phyloP scores from a whole-genome alignment of 1,140 invertebrate species.

The Drosophila asahinai region DNA sequence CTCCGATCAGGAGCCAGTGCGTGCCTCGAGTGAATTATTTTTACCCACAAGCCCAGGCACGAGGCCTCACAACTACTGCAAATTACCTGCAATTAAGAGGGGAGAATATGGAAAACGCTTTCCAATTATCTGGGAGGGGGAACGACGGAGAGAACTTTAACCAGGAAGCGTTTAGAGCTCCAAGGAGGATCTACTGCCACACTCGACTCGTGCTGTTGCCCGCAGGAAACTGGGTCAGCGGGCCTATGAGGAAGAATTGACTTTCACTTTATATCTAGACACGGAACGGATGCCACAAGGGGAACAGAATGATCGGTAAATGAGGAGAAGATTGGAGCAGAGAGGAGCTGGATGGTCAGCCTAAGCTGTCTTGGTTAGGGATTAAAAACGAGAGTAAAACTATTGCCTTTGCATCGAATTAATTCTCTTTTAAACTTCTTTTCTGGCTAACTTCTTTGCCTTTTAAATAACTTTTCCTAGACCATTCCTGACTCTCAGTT shows the following conservation, averaged over 20 bases:
- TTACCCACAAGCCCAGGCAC: not conserved
- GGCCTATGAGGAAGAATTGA: constrained; percentile 64
- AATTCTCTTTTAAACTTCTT: not conserved
- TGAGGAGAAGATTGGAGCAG: not conserved
- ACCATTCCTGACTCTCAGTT: constrained; percentile 22
- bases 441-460: not conserved
- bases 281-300: constrained; percentile 49
- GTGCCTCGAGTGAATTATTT: constrained; percentile 31
- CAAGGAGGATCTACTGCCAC: constrained; percentile 26
- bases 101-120: constrained; percentile 36
- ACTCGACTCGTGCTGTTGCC: not conserved
- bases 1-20: constrained; percentile 27
- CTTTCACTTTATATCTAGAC: constrained; percentile 55
- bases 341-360: not conserved
- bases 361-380: not conserved
- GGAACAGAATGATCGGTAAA: constrained; percentile 27
- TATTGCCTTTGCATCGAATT: too few relatives aligned
- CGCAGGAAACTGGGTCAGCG: constrained; percentile 56
- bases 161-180: constrained; percentile 38
- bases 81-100: constrained; percentile 47
- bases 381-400: not conserved
- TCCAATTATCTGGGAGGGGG: constrained; percentile 18
- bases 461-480: not conserved
- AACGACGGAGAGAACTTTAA: constrained; percentile 27
- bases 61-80: constrained; percentile 23